These are phyloP conservation scores for Ictalurus furcatus DNA, from an alignment of 2,113 vertebrate species.

Conservation along the genomic window DNA sequence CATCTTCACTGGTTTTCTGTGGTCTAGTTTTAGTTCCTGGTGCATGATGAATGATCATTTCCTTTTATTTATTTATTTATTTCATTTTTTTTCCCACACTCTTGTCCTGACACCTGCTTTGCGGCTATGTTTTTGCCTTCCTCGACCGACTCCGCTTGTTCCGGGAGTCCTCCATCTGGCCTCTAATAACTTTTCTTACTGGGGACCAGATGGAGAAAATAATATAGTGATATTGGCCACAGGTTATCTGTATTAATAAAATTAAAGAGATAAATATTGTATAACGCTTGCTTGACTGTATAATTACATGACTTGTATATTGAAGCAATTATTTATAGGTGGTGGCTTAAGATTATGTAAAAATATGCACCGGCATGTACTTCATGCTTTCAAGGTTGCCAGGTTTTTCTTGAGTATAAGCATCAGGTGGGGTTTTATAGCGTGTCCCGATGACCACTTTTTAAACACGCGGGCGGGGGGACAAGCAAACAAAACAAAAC, in stretches of 20 bases:
- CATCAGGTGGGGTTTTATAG: background rate
- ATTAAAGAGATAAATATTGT: background rate
- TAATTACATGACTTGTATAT: background rate
- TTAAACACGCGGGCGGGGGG: background rate
- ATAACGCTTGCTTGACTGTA: background rate
- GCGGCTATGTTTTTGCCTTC: background rate
- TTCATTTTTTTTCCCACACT: background rate
- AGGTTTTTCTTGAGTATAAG: background rate
- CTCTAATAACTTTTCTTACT: background rate
- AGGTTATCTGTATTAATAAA: constrained; percentile 11
- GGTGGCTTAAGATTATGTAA: background rate
- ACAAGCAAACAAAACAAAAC: background rate
- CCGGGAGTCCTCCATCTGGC: constrained; percentile 6
- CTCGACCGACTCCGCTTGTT: constrained; percentile 6
- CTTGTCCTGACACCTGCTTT: constrained; percentile 9
- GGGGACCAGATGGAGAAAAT: background rate
- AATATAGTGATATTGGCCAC: background rate
- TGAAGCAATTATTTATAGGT: background rate
- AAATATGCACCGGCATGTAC: no score
- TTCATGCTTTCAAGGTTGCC: background rate
- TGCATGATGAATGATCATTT: constrained; percentile 20
- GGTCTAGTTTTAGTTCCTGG: background rate
- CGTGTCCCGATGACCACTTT: background rate
- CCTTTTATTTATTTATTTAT: background rate
- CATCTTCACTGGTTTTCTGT: background rate